Base-by-base conservation (phyloP, 2,888 invertebrate species). In the Schizotus pectinicornis region DNA sequence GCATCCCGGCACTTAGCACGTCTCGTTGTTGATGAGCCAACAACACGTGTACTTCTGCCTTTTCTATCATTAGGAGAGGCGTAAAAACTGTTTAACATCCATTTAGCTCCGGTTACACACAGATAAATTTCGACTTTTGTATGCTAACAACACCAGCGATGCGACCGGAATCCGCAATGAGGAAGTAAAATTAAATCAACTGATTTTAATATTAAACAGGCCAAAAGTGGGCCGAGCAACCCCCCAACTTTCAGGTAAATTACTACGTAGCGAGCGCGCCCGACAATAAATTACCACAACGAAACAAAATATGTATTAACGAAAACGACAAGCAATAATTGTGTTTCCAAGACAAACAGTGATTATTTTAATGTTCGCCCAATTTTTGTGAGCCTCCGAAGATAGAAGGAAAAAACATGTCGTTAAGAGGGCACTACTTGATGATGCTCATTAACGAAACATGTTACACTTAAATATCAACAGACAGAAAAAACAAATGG, bases 361-460 rank as follows among this genome's bases (percentile, higher is more conserved):
- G 22, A 22, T 22, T 22, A 22, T 22, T 22, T 22, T 22, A 22
- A 22, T 22, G 22, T 5, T 22, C 22, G 22, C 22, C 22, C 22
- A 5, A 22, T 22, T 22, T 22, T 22, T 22, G 22, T 22, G 22
- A 22, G 22, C 22, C 5, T 22, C 5, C 22, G 22, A 3, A 22
- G 22, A 22, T 22, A 22, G 3, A 5, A 22, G 3, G 22, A 22
- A 22, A 22, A 22, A 22, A 22, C 22, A 22, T n/a, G n/a, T 22
- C 22, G 22, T 22, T 22, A 22, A 5, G 22, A 22, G 22, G 22
- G 22, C 22, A 2, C 47, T 47, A 47, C 41, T 51, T 57, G 57
- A 48, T 57, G 51, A 41, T 38, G 42, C 36, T 52, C 47, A 57
- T 57, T 57, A 52, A 22, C 35, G 51, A 46, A 57, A 57, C 57